These are phyloP conservation scores for Andrena flavipes DNA, from an alignment of 2,888 invertebrate species.

Conservation along the genomic window DNA sequence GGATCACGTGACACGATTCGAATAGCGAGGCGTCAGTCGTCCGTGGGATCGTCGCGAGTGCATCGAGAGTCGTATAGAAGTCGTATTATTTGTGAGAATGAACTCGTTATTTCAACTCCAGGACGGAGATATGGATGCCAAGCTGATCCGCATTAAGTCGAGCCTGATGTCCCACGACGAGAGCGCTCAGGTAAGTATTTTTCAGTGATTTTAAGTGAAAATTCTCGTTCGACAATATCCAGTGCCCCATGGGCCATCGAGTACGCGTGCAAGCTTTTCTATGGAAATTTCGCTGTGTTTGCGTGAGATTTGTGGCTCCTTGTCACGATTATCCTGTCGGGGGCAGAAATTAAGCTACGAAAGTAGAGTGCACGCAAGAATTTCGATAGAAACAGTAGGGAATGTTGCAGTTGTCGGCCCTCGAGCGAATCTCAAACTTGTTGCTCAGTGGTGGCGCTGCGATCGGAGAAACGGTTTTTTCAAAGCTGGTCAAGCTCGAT, in stretches of 20 bases:
- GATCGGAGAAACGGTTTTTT: slow-evolving; percentile 23
- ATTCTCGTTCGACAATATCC: not conserved
- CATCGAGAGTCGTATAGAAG: not conserved
- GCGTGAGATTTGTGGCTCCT: not conserved
- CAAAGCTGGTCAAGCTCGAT: slow-evolving; percentile 59
- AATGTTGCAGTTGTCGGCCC: slow-evolving; percentile 31
- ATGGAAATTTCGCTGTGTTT: not conserved
- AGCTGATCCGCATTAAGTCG: slow-evolving; percentile 47
- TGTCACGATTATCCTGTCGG: not conserved
- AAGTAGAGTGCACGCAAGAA: not conserved
- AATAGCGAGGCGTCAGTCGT: not conserved
- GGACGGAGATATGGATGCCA: slow-evolving; percentile 34
- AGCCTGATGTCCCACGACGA: slow-evolving; percentile 49
- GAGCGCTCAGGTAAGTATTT: slow-evolving; percentile 43
- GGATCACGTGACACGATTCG: not conserved
- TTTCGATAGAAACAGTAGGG: not conserved
- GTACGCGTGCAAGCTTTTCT: not conserved
- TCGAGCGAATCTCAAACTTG: slow-evolving; percentile 35
- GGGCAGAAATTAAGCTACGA: not conserved
- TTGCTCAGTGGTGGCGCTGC: slow-evolving; percentile 16
- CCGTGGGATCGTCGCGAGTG: not conserved
- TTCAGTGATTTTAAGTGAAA: not conserved
- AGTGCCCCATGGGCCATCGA: too few relatives aligned
- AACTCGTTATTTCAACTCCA: slow-evolving; percentile 39
- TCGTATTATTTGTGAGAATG: slow-evolving; percentile 34